phyloP scores from a whole-genome alignment of 2,797 vertebrate genomes.

The Myotis pilosus region DNA sequence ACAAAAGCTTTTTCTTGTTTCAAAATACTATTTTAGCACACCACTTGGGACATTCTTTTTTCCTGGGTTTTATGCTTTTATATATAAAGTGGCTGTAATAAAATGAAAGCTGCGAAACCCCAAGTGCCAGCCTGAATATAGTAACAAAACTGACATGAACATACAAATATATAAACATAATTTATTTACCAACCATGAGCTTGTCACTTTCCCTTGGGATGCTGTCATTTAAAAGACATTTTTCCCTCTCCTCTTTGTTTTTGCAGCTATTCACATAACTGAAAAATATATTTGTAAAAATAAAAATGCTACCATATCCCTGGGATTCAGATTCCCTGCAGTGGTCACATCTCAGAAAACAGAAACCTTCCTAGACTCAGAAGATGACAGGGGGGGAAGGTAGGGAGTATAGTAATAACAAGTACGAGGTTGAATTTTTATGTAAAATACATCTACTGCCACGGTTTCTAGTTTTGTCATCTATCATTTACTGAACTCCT shows the following conservation, averaged over 20 bases:
- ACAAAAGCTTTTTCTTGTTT: slow-evolving; percentile 35
- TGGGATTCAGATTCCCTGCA: slow-evolving; percentile 46
- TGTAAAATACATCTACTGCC: background rate
- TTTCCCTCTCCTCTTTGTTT: slow-evolving; percentile 65
- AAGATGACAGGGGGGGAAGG: background rate
- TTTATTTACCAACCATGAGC: slow-evolving; percentile 64
- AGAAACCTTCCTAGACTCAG: background rate
- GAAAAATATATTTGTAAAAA: slow-evolving; percentile 67
- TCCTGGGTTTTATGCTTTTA: slow-evolving; percentile 60
- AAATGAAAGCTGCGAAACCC: slow-evolving; percentile 59
- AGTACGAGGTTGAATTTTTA: background rate
- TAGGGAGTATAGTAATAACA: background rate
- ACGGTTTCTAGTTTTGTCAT: background rate
- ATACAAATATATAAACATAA: slow-evolving; percentile 58
- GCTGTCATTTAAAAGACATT: slow-evolving; percentile 66
- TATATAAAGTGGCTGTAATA: slow-evolving; percentile 42
- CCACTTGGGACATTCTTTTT: background rate
- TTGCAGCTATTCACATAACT: slow-evolving; percentile 51
- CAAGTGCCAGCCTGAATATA: slow-evolving; percentile 60
- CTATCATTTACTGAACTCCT: background rate
- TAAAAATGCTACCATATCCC: slow-evolving; percentile 60
- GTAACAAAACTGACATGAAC: slow-evolving; percentile 56
- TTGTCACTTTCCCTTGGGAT: slow-evolving; percentile 62
- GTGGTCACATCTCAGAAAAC: background rate
- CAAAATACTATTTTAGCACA: background rate